Base-by-base conservation (phyloP, 2,797 vertebrate genomes). In the Remorina albescens region DNA sequence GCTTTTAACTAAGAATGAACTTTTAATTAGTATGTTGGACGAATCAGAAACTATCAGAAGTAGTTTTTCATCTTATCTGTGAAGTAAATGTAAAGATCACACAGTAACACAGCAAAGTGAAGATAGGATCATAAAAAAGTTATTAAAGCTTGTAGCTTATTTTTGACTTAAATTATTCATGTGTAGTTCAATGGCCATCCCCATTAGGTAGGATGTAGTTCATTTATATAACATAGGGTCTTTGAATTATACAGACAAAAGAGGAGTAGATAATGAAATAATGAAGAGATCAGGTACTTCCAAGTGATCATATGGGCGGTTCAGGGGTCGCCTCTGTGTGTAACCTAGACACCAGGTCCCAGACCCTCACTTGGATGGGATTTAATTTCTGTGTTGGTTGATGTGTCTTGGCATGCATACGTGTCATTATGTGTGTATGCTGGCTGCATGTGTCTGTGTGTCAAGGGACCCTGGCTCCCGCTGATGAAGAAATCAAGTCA, bases 401-500 rank as follows among this genome's bases (percentile, higher is more conserved):
- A 13, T 71, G 61, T 66, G 64, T 30, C 7, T 39, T 5, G 49
- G 53, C 16, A 64, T 67, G 63, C 37, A 72, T 76, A 34, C 69
- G 68, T 83, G 80, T 73, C 13, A 63, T 75, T 81, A 62, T 59
- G 64, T 84, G 80, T 70, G 53, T 72, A 61, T 68, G 71, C 64
- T 75, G 78, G 51, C 51, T 71, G 68, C 61, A 62, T 74, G 76
- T 70, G 76, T 78, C 63, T 59, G 67, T 79, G 75, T 89, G 83
- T 84, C 85, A 85, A 82, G 80, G 80, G 86, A 88, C 80, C 73
- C 69, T 87, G 78, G 71, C 86, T 83, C 92, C 84, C 81, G 81
- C 93, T 92, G 94, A 93, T 94, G 91, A 92, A 94, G 92, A 94
- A 94, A 92, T 93, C 91, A 92, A 92, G 88, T 91, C 84, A 63